Base-by-base conservation (phyloP, 2,113 vertebrate genomes). In the Chascanopsetta lugubris region DNA sequence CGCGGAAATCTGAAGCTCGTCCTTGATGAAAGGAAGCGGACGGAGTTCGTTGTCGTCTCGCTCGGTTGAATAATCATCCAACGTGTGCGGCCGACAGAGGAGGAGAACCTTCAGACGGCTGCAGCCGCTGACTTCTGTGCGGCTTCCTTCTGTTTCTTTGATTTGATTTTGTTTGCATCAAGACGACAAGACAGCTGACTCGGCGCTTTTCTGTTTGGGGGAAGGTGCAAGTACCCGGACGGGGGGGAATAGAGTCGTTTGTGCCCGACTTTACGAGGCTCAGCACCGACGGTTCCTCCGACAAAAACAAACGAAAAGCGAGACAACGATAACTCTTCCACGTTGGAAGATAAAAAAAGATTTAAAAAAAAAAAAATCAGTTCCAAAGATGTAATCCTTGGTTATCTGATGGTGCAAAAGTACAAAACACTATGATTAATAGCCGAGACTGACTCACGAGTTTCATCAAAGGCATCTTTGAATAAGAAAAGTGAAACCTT, bases 51-150 rank as follows among this genome's bases (percentile, higher is more conserved):
- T 32, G 3, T 34, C 34, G 45, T 68, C 61, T 34, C 46, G 20
- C 65, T 76, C 61, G 10, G 63, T 81, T 65, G 73, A 67, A 73
- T 64, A 76, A 83, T 81, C 71, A 76, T 61, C 22, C 8, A 21
- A 10, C 8, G 11, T n/a, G 13, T 40, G 36, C 36, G 17, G 36
- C 10, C 34, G 34, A 53, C 58, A 38, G 32, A 25, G 55, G 48
- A 48, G 55, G 11, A 48, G 59, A 75, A 55, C 57, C 64, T 69
- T 75, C n/a, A 64, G 48, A 70, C n/a, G n/a, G n/a, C 61, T 61
- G 45, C 61, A 32, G 43, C 32, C 7, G 10, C 32, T n/a, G 58
- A 67, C 57, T n/a, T 56, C 60, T 53, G 40, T 64, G 50, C 55
- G n/a, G n/a, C n/a, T n/a, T n/a, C n/a, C n/a, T n/a, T n/a, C n/a